Base-by-base conservation (phyloP, 2,888 invertebrate genomes). In the Odontothrips loti region DNA sequence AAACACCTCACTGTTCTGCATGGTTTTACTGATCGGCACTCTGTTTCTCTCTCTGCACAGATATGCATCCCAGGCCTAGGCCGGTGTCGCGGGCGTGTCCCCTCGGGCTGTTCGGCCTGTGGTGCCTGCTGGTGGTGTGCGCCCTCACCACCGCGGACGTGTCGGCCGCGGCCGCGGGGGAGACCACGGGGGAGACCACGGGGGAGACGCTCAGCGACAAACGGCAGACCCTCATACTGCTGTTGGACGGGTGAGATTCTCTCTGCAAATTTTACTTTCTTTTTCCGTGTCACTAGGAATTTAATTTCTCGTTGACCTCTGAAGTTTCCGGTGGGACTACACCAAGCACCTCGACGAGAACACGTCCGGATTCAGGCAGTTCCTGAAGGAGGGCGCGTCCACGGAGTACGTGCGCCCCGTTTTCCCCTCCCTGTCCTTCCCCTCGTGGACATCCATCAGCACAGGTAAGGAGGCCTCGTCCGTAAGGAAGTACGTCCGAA, bases 371-470 rank as follows among this genome's bases (percentile, higher is more conserved):
- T 75, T 75, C 68, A 23, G 23, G 23, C 27, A 75, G 68, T 27
- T 75, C 9, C 8, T 75, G 23, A 75, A 75, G 68, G 23, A 75
- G 23, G 68, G 68, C 68, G 68, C 12, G 68, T 75, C 68, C 11
- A 27, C 68, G 11, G 68, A 75, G 27, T 75, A 75, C 68, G 68
- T 75, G 27, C n/a, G 23, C 23, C 12, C 68, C 68, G 27, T 75
- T 10, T 75, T 75, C 68, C 68, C 68, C 27, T 75, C 68, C 27
- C 68, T 75, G 68, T 75, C 68, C 23, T 75, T 75, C 68, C 68
- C 68, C 27, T n/a, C 68, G 68, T 75, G 68, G 68, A 75, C 68
- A 11, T 8, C 68, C 68, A 75, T 75, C 68, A 27, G 68, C 27
- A 75, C 68, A 27, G 68, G 58, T 58, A 6, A 15, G 20, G 58